These are phyloP conservation scores for Drosophila austrosaltans DNA, from an alignment of 2,888 invertebrate species.

Conservation along the genomic window DNA sequence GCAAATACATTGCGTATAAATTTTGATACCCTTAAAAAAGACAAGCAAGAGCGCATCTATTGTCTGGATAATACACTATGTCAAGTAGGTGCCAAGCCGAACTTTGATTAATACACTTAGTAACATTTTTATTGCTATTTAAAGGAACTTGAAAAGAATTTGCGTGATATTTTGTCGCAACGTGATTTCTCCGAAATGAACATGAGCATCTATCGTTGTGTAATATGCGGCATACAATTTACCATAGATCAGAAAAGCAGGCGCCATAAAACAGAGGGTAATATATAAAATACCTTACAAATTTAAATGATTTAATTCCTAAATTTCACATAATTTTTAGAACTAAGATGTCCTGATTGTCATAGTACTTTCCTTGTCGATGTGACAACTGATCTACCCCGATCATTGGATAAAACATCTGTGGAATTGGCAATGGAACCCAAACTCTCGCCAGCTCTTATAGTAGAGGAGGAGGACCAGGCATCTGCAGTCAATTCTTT, in stretches of 20 bases:
- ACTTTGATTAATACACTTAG: background rate
- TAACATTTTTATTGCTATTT: background rate
- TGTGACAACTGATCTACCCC: constrained; percentile 70
- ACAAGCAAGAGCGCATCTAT: constrained; percentile 86
- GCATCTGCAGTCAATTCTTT: constrained; percentile 48
- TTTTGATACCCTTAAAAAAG: constrained; percentile 86
- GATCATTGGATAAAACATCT: constrained; percentile 61
- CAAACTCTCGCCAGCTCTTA: constrained; percentile 73
- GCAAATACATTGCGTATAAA: constrained; percentile 85
- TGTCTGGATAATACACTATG: constrained; percentile 85
- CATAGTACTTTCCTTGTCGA: constrained; percentile 85
- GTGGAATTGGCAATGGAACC: constrained; percentile 30
- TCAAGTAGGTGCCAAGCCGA: constrained; percentile 81
- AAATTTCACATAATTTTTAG: constrained; percentile 48
- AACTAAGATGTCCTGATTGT: constrained; percentile 85
- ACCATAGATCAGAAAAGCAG: constrained; percentile 83
- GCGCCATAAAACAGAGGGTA: constrained; percentile 67
- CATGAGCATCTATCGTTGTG: constrained; percentile 85
- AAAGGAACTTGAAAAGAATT: constrained; percentile 84
- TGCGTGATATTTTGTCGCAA: constrained; percentile 84
- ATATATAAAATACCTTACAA: background rate
- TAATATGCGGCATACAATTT: constrained; percentile 87
- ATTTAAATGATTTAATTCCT: background rate
- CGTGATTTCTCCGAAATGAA: constrained; percentile 84
- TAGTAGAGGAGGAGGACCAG: constrained; percentile 62